Evolutionary conservation across 2,888 invertebrate genomes (phyloP), one percentile per base, ranked within the genome.

Genomic region (Drosophila anomalata): DNA sequence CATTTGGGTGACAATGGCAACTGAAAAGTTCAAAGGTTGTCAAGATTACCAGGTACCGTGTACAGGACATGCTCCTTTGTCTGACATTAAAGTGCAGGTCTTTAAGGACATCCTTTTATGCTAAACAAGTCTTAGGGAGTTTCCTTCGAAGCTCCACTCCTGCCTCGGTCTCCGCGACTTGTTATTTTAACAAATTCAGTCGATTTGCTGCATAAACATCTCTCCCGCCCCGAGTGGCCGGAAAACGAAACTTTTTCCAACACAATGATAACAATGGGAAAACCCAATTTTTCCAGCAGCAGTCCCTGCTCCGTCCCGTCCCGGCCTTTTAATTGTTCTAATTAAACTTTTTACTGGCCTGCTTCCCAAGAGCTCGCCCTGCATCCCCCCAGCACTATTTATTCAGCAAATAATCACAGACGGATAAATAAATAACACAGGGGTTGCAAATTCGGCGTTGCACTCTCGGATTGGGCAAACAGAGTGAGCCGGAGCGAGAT

Each of bases 111-210:
- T 29, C 9, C 29, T 8, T 29, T 9, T 17, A 31, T 67, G 78
- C 77, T 76, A 87, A 78, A 88, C 80, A 57, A 76, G 86, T 86
- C n/a, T 86, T 87, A 86, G 59, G 75, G 87, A 72, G 84, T 79
- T 81, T 80, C 58, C 33, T 78, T 52, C 66, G 53, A 63, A 8
- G 33, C 50, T n/a, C 39, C 42, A 22, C 68, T 31, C 22, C 55
- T 58, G 46, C 39, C 31, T 22, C 44, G 48, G 5, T 22, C 1
- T 51, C 46, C 26, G 62, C 50, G 42, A 42, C 58, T 44, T 89
- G 80, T 89, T 89, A 86, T 89, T 89, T 74, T 78, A 89, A 89
- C 89, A 89, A 89, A 89, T 89, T 89, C 89, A 89, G 89, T 89
- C 89, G 89, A 89, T 89, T 89, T 89, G 89, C 89, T 89, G 81